These are phyloP conservation scores for Frankliniella fusca DNA, from an alignment of 2,888 invertebrate species.

Conservation along the genomic window DNA sequence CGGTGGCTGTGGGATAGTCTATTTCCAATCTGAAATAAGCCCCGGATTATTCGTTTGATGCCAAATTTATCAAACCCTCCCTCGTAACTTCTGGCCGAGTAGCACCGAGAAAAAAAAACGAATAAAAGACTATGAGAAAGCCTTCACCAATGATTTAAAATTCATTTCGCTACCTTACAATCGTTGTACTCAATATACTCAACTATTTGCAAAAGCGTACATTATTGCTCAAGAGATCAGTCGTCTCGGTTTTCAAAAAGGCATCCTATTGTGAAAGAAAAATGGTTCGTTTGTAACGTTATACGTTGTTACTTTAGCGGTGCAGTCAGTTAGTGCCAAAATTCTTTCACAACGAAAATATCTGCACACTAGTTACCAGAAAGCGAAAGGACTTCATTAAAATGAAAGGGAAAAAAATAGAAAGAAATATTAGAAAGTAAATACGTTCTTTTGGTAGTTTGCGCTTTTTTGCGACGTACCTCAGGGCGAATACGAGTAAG, in stretches of 20 bases:
- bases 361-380: constrained; percentile 3
- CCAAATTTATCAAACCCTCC: too few relatives aligned
- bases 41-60: too few relatives aligned
- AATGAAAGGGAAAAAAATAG: neutral
- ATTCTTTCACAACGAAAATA: constrained; percentile 1
- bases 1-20: too few relatives aligned
- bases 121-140: too few relatives aligned
- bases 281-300: constrained; percentile 9
- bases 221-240: neutral
- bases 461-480: constrained; percentile 9
- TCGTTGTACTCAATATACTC: too few relatives aligned
- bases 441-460: neutral
- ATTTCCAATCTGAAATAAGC: too few relatives aligned
- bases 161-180: too few relatives aligned
- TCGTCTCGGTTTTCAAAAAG: neutral
- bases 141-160: too few relatives aligned
- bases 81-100: too few relatives aligned
- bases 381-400: neutral
- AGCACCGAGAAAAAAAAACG: too few relatives aligned
- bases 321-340: constrained; percentile 4
- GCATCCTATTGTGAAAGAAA: constrained; percentile 18
- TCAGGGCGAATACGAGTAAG: constrained; percentile 13
- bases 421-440: neutral
- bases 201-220: neutral
- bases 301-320: constrained; percentile 14